Evolutionary conservation across 2,888 invertebrate genomes (phyloP), one percentile per base, ranked within the genome.

Genomic region (Diarsia dahlii): DNA sequence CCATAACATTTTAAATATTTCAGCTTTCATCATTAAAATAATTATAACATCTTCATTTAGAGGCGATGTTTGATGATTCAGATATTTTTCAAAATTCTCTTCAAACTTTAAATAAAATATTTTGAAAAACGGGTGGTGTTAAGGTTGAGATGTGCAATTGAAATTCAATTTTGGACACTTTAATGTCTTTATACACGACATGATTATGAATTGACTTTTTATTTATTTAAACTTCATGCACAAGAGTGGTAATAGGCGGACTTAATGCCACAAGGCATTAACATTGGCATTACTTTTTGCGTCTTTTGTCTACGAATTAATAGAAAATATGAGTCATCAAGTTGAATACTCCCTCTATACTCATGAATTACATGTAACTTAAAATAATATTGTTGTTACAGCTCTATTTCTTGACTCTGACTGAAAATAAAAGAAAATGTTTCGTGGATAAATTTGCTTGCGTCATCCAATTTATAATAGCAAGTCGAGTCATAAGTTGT

Each of bases 401-500:
- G 56, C 23, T 74, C 58, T 70, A 63, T 63, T 76, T 78, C 28
- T 34, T n/a, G 39, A 39, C 20, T 4, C 56, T 8, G 34, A 15
- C 34, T 65, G 23, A 52, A 71, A 77, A 78, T 54, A 76, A 69
- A 77, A 77, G 39, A 78, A 34, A 58, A 62, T 39, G 23, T 20
- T 46, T 52, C 34, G 2, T 34, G 46, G 46, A 65, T 77, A 20
- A 20, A 78, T 4, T 78, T 58, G n/a, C 6, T 18, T 2, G 64
- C 72, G 72, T 78, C 79, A 78, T 78, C 1, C 23, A 9, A 46
- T 34, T 64, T 23, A 56, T 46, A 58, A 58, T 78, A 78, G 58
- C 20, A 58, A 58, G 52, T 65, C 50, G 34, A 72, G 20, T 77
- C 64, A 78, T 72, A 50, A 50, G 48, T 23, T 52, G 23, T 50